Evolutionary conservation across 2,113 vertebrate species (phyloP).

Genomic region (Tympanuchus pallidicinctus): DNA sequence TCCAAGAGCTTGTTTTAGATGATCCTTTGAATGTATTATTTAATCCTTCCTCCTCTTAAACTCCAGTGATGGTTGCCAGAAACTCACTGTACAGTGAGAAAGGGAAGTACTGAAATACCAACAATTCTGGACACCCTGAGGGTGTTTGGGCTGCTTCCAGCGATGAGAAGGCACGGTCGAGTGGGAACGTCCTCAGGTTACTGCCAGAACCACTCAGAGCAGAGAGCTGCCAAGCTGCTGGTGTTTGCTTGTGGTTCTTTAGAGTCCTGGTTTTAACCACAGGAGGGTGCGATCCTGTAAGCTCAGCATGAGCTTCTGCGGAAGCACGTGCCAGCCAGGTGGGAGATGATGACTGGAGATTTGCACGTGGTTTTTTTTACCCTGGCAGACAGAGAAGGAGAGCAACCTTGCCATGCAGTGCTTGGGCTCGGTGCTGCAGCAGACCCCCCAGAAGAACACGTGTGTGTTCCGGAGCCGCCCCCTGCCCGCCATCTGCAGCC

Average conservation of each 20-base stretch:
- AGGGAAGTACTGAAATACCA: background rate
- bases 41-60: background rate
- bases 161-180: background rate
- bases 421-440: background rate
- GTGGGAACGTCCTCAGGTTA: background rate
- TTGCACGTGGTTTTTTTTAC: background rate
- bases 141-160: background rate
- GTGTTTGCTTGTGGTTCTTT: background rate
- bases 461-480: slow-evolving; percentile 60
- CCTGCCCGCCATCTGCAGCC: slow-evolving; percentile 56
- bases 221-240: background rate
- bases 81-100: background rate
- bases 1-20: background rate
- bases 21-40: background rate
- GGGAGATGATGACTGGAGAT: background rate
- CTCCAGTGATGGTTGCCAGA: background rate
- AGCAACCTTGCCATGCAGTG: slow-evolving; percentile 45
- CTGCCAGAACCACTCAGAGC: background rate
- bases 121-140: background rate
- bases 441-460: slow-evolving; percentile 55
- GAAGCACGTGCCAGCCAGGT: background rate
- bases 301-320: background rate
- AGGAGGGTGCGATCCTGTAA: background rate
- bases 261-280: background rate
- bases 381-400: slow-evolving; percentile 73